Base-by-base conservation (phyloP, 1,140 invertebrate genomes). In the Hylaeus anthracinus region DNA sequence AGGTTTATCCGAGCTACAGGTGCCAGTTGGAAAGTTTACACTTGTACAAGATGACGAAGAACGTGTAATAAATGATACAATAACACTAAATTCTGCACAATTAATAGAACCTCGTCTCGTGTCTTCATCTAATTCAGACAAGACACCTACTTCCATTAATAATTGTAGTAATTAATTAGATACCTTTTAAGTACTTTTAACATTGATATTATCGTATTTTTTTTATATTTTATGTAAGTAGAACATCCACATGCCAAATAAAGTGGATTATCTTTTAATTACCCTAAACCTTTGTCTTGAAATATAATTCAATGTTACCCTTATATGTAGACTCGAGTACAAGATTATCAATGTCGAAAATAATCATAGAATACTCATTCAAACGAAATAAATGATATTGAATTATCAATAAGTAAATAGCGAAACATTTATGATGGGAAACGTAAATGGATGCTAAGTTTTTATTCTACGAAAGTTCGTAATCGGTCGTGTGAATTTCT, bases 71-170 rank as follows among this genome's bases (percentile, higher is more conserved):
- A 96, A 97, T 70, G 96, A 96, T 48, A 96, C 94, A 26, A 95
- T 95, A 67, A 93, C 89, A 70, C 90, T 89, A 93, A 97, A 96
- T 91, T 97, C 97, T 79, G 95, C 94, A 90, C 97, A 97, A 85
- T 95, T 94, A 48, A 74, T 70, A 10, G 64, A 72, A 15, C 55
- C 64, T 5, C n/a, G 69, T 26, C 3, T 72, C 6, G 1, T 82
- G 37, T 75, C 37, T 15, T 39, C 5, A n/a, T 6, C 4, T 3
- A 1, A 58, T 14, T 1, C n/a, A 14, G 45, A 61, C 5, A 48
- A 5, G 26, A 2, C 12, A 14, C 0, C 9, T 41, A n/a, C 5
- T 37, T 0, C 9, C 0, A 1, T 9, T 9, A 3, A 15, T 6
- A 41, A n/a, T 55, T 53, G 0, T 61, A 9, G 0, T 4, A 14